phyloP scores from a whole-genome alignment of 2,888 invertebrate genomes.

The Eulithis testata region DNA sequence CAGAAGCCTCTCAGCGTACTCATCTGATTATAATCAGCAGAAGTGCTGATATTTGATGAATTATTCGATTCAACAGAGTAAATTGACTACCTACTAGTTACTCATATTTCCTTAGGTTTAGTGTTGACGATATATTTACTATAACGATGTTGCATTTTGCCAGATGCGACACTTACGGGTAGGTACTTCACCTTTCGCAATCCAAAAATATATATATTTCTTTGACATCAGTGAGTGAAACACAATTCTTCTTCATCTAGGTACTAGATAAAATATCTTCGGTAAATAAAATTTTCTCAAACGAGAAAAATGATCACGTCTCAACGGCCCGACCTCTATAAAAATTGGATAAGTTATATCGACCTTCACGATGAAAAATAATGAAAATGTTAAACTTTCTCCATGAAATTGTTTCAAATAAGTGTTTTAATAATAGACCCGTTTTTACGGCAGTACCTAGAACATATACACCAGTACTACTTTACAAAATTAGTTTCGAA shows the following conservation, averaged over 20 bases:
- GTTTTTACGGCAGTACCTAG: background rate
- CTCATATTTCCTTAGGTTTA: background rate
- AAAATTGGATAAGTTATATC: conserved; percentile 23
- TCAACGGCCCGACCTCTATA: conserved; percentile 22
- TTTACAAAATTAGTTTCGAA: conserved; percentile 5
- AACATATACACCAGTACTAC: background rate
- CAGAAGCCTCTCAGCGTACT: conserved; percentile 61
- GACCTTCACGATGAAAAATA: conserved; percentile 18
- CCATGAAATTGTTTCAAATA: conserved; percentile 12
- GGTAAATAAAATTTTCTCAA: conserved; percentile 19
- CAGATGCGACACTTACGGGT: no score
- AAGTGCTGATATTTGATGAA: conserved; percentile 39
- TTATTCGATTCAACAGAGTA: conserved; percentile 1
- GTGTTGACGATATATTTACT: background rate
- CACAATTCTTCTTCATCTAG: conserved; percentile 1
- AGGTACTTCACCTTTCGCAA: no score
- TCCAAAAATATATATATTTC: background rate
- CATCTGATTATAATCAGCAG: conserved; percentile 60
- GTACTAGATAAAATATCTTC: background rate
- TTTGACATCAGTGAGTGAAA: background rate
- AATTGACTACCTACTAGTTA: background rate
- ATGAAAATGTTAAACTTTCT: conserved; percentile 15
- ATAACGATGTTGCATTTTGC: no score
- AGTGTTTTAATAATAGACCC: background rate
- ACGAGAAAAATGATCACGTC: conserved; percentile 25